Percentiles rank a stretch among this genome's conserved stretches.
Evolutionary conservation across 2,797 vertebrate species (phyloP).

Genomic region (Thripadectes ignobilis): DNA sequence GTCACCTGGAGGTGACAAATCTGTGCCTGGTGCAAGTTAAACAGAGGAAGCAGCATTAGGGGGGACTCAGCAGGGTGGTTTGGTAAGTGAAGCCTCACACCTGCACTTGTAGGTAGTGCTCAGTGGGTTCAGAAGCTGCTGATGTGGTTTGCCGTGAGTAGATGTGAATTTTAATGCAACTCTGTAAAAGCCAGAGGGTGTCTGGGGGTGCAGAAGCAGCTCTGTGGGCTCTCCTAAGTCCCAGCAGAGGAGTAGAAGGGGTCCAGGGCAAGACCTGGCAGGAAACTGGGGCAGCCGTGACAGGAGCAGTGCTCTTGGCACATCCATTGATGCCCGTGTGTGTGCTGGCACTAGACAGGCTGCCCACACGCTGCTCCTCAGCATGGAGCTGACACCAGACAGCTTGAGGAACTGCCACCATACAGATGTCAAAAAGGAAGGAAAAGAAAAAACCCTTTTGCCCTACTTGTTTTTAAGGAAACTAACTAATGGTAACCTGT

Average conservation of each 20-base stretch:
- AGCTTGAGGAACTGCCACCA: neutral
- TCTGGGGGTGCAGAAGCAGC: neutral
- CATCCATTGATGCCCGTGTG: fast-evolving
- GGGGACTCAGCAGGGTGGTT: neutral
- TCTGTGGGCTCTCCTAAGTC: neutral
- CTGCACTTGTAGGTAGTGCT: neutral
- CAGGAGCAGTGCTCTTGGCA: neutral
- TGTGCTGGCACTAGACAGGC: neutral
- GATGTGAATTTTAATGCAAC: neutral
- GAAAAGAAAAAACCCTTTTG: neutral
- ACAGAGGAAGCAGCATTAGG: fast-evolving
- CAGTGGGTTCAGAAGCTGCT: neutral
- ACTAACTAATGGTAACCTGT: neutral
- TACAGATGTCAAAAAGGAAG: neutral
- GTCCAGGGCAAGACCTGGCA: neutral
- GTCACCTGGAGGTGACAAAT: neutral
- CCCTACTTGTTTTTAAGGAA: neutral
- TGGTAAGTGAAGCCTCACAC: neutral
- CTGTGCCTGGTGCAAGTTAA: neutral
- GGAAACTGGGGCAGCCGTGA: fast-evolving
- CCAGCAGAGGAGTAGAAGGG: fast-evolving
- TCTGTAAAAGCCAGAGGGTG: neutral
- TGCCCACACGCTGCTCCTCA: neutral
- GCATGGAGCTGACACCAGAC: neutral
- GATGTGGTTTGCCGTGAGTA: neutral